phyloP scores from a whole-genome alignment of 2,888 invertebrate species.

The Drosophila quasianomalipes region DNA sequence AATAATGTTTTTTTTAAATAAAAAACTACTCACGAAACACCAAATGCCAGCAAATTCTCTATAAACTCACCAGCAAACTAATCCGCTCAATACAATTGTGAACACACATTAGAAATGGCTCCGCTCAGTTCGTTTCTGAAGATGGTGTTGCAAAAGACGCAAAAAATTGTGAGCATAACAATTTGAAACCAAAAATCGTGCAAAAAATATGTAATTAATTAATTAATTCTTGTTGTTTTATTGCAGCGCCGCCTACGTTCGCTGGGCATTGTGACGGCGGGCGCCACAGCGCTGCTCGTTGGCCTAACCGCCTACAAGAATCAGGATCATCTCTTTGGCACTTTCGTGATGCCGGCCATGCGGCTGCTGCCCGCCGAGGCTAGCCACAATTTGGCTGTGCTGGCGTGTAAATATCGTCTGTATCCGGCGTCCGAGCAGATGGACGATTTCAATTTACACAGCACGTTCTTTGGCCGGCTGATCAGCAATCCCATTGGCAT shows the following conservation, averaged over 20 bases:
- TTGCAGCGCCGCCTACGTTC: constrained; percentile 59
- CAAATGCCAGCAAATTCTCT: neutral
- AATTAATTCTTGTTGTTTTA: neutral
- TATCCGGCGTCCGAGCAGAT: constrained; percentile 56
- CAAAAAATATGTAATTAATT: neutral
- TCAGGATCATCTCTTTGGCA: constrained; percentile 32
- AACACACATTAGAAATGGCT: neutral
- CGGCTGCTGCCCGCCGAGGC: constrained; percentile 91
- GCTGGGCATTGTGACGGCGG: constrained; percentile 60
- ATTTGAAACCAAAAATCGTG: neutral
- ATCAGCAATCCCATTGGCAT: constrained; percentile 97
- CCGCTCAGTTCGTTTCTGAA: constrained; percentile 22
- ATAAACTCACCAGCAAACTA: neutral
- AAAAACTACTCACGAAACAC: neutral
- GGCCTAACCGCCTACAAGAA: constrained; percentile 57
- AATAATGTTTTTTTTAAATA: neutral
- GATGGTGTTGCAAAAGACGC: constrained; percentile 38
- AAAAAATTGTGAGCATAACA: constrained; percentile 39
- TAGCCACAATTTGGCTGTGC: constrained; percentile 92
- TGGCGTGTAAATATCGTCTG: constrained; percentile 89
- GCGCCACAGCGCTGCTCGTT: constrained; percentile 50
- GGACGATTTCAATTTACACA: constrained; percentile 86
- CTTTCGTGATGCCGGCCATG: constrained; percentile 73
- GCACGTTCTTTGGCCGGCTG: constrained; percentile 89
- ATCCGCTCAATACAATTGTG: neutral